These are phyloP conservation scores for Hemibagrus wyckioides DNA, from an alignment of 2,113 vertebrate genomes.

Conservation along the genomic window DNA sequence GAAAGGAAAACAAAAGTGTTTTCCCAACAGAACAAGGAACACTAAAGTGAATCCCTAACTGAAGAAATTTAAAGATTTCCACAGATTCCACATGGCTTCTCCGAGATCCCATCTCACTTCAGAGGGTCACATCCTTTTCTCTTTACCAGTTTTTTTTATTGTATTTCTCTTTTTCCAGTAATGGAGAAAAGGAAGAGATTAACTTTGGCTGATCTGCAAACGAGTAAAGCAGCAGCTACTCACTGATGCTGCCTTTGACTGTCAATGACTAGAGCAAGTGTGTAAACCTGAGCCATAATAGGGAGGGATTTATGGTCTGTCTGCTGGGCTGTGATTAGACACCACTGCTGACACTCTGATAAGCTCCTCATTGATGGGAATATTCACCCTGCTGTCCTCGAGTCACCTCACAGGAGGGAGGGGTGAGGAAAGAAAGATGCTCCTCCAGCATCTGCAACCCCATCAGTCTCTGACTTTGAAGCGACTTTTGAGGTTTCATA, in stretches of 20 bases:
- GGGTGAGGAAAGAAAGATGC: constrained; percentile 23
- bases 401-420: constrained; percentile 54
- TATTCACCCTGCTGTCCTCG: constrained; percentile 65
- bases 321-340: constrained; percentile 80
- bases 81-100: background rate
- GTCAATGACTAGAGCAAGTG: constrained; percentile 39
- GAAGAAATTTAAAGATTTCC: constrained; percentile 11
- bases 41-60: constrained; percentile 12
- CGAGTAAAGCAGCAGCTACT: constrained; percentile 10
- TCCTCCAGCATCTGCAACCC: constrained; percentile 33
- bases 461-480: constrained; percentile 51
- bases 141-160: background rate
- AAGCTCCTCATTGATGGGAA: constrained; percentile 76
- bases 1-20: constrained; percentile 26
- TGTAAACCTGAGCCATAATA: constrained; percentile 50
- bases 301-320: constrained; percentile 71
- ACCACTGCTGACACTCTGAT: constrained; percentile 80
- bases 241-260: constrained; percentile 28
- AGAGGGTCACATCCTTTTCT: constrained; percentile 1
- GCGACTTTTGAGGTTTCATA: constrained; percentile 53
- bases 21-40: constrained; percentile 7
- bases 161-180: background rate
- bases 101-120: background rate
- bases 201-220: constrained; percentile 4
- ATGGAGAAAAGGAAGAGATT: constrained; percentile 3